Conservation (phyloP, 2,888 invertebrate species). For the Phoronis australis region DNA sequence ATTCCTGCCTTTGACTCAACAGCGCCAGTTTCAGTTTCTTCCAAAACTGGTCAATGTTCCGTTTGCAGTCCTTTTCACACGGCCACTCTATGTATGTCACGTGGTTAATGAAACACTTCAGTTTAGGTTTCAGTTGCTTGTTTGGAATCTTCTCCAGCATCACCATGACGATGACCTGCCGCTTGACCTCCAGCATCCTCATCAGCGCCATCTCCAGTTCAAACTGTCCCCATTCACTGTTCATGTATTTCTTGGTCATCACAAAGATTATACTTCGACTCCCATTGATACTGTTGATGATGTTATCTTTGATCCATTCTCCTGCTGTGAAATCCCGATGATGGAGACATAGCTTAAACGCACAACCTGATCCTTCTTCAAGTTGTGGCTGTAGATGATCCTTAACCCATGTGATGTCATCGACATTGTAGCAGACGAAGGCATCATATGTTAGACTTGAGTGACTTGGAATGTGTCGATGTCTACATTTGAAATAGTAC, state of each 20-base stretch:
- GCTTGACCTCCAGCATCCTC: too few species aligned
- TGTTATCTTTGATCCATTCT: neutral
- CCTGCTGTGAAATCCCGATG: neutral
- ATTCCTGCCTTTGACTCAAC: too few species aligned
- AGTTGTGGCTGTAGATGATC: neutral
- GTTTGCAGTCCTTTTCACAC: too few species aligned
- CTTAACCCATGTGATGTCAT: neutral
- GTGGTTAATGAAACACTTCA: too few species aligned
- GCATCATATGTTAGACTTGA: neutral
- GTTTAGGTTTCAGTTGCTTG: slow-evolving; percentile 22
- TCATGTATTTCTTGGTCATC: neutral
- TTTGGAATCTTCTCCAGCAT: too few species aligned
- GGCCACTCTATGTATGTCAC: too few species aligned
- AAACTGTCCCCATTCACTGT: neutral
- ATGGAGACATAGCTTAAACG: neutral
- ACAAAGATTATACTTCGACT: neutral
- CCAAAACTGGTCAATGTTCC: too few species aligned
- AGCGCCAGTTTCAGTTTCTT: too few species aligned
- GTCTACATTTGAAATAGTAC: too few species aligned
- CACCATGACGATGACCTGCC: too few species aligned
- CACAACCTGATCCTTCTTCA: neutral
- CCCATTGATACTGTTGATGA: neutral
- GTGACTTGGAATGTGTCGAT: too few species aligned
- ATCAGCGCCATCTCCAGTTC: too few species aligned
- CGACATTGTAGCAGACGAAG: neutral